Evolutionary conservation across 2,797 vertebrate species (phyloP), one percentile per base, ranked within the genome.

Genomic region (Rhadinocentrus ornatus): DNA sequence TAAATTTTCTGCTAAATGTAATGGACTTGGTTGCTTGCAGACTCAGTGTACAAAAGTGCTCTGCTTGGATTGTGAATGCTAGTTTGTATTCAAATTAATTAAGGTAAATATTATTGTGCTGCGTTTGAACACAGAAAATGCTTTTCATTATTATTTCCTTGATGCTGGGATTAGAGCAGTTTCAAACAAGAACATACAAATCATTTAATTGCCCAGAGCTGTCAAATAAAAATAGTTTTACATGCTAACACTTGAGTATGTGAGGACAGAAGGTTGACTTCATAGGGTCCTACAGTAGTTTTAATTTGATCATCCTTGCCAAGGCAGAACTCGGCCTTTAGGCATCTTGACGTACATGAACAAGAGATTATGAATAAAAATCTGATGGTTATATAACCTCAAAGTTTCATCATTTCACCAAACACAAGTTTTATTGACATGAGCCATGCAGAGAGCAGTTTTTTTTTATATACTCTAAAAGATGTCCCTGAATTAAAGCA

Each of bases 301-400:
- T 57, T 15, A 35, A 68, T 24, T 55, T 61, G 46, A 70, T 55
- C 37, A 62, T 62, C 41, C 29, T 68, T 67, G 61, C 62, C 39
- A 46, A 71, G 39, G 32, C 31, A 59, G 35, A 37, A 34, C 52
- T 37, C 57, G 60, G 69, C 72, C 73, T 66, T 56, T 59, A 63
- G 31, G 26, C 69, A 62, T 75, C 84, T 80, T 39, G 34, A 62
- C 31, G 16, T 44, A 20, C 80, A 54, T 46, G 55, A 79, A 72
- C 22, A 66, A 34, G n/a, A 60, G 4, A 44, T 44, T 20, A 20
- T 18, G 2, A 8, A 8, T 46, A 46, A 20, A 16, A 18, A 44
- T 44, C 44, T 20, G 6, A 7, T 46, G 18, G 44, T 46, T 44
- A 18, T 4, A 20, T 15, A 44, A 15, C 5, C 41, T 44, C 44